phyloP scores from a whole-genome alignment of 2,888 invertebrate genomes.

The Iphiclides podalirius region DNA sequence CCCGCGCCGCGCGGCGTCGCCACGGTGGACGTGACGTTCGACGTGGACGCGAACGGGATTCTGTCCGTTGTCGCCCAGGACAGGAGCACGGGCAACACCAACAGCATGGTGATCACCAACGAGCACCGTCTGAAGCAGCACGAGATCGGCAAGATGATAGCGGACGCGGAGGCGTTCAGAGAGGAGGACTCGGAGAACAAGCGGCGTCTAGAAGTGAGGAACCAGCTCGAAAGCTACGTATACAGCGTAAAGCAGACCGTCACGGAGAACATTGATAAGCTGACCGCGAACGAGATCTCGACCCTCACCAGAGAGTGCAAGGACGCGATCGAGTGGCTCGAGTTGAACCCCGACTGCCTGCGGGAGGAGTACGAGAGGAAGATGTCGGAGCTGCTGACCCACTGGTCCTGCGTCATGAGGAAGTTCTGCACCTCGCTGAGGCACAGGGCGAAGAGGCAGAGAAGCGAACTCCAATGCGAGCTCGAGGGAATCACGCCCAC shows the following conservation, averaged over 20 bases:
- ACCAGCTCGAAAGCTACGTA: conserved; percentile 57
- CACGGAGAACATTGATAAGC: conserved; percentile 37
- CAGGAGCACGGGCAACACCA: conserved; percentile 45
- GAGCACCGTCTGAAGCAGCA: conserved; percentile 45
- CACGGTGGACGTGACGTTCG: conserved; percentile 58
- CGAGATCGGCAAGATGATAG: conserved; percentile 52
- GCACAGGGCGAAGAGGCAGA: conserved; percentile 43
- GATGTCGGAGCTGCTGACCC: conserved; percentile 47
- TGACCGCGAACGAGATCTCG: conserved; percentile 41
- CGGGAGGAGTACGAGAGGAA: conserved; percentile 56
- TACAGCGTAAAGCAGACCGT: conserved; percentile 49
- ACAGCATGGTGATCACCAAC: conserved; percentile 48
- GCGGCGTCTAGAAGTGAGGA: conserved; percentile 49
- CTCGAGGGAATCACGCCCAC: conserved; percentile 24
- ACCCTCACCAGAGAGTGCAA: conserved; percentile 46
- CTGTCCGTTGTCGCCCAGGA: conserved; percentile 55
- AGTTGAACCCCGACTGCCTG: conserved; percentile 44
- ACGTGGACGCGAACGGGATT: conserved; percentile 52
- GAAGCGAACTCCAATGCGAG: conserved; percentile 34
- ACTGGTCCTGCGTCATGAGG: conserved; percentile 46
- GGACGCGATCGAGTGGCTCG: conserved; percentile 50
- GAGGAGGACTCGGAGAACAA: conserved; percentile 55
- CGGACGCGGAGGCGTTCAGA: conserved; percentile 45
- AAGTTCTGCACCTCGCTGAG: conserved; percentile 40
- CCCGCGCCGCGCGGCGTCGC: conserved; percentile 57